Evolutionary conservation across 1,140 invertebrate species (phyloP), one percentile per base, ranked within the genome.

Genomic region (Prorops nasuta): DNA sequence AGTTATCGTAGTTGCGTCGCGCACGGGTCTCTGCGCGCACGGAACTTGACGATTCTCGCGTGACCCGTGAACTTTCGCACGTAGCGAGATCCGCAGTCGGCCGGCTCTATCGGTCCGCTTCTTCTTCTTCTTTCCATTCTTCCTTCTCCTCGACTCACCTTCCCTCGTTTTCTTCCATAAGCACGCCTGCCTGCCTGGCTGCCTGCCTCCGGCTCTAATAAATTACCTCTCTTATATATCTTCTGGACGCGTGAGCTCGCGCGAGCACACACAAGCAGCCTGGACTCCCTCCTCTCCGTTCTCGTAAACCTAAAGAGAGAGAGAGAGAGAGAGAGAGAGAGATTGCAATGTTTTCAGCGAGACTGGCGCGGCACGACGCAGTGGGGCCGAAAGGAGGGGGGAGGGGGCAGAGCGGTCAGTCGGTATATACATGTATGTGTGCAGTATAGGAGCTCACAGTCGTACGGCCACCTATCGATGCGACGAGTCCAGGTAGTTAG

Each of bases 31-130:
- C n/a, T 28, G 24, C 24, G 24, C 24, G 4, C 24, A 6, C 24
- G 24, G 24, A 28, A 6, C 24, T 10, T 28, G n/a, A n/a, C n/a
- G n/a, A n/a, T n/a, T 66, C 62, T 67, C 63, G 60, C 58, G 63
- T 67, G 66, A 68, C 64, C 66, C 54, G 63, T 68, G 66, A 68
- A 67, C 66, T 68, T 60, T 67, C 57, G 61, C 60, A 66, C 66
- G 66, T 67, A 69, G 65, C 60, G 60, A 65, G 63, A 67, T 66
- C 63, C 54, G 52, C 28, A 32, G 43, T 40, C 54, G 49, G 37
- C 46, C 42, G 32, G 12, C 39, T 10, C 35, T 37, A 14, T 17
- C 39, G 38, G 28, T 44, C 28, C 49, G 44, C 45, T 28, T 31
- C 19, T 44, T 41, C 32, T 31, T 49, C 24, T 49, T n/a, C n/a